Percentiles rank a stretch among this genome's conserved stretches.
Evolutionary conservation across 2,888 invertebrate species (phyloP).

Genomic region (Amblyjoppa proteus): DNA sequence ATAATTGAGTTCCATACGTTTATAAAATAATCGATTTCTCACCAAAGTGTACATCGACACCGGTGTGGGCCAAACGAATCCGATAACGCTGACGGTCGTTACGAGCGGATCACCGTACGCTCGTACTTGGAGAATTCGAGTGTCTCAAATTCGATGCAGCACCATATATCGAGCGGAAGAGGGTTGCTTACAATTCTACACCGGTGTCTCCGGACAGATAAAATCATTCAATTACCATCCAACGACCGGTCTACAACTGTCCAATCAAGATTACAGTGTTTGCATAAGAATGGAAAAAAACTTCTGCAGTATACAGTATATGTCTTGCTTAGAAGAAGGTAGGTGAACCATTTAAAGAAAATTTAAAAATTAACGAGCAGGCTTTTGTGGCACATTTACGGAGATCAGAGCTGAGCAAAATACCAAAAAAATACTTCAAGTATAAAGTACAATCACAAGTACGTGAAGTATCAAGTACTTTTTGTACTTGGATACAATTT

Average conservation of each 20-base stretch:
- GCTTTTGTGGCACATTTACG: too few relatives aligned
- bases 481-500: too few relatives aligned
- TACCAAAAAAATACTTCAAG: too few relatives aligned
- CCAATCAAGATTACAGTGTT: slow-evolving; percentile 95
- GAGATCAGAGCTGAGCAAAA: too few relatives aligned
- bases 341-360: slow-evolving; percentile 15
- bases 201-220: slow-evolving; percentile 92
- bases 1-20: background rate
- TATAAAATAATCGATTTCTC: background rate
- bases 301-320: slow-evolving; percentile 95
- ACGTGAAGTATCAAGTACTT: too few relatives aligned
- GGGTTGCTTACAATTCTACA: slow-evolving; percentile 92
- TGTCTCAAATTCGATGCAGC: slow-evolving; percentile 93
- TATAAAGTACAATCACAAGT: too few relatives aligned
- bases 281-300: slow-evolving; percentile 94
- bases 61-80: slow-evolving; percentile 91
- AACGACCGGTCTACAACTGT: slow-evolving; percentile 91
- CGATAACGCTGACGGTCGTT: slow-evolving; percentile 92
- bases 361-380: too few relatives aligned
- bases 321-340: slow-evolving; percentile 90
- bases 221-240: slow-evolving; percentile 95
- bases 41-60: slow-evolving; percentile 93
- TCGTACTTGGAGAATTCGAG: slow-evolving; percentile 92
- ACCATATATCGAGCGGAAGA: slow-evolving; percentile 91
- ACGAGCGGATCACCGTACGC: slow-evolving; percentile 91